These are phyloP conservation scores for Sebastes variabilis DNA, from an alignment of 2,797 vertebrate genomes.

Conservation along the genomic window DNA sequence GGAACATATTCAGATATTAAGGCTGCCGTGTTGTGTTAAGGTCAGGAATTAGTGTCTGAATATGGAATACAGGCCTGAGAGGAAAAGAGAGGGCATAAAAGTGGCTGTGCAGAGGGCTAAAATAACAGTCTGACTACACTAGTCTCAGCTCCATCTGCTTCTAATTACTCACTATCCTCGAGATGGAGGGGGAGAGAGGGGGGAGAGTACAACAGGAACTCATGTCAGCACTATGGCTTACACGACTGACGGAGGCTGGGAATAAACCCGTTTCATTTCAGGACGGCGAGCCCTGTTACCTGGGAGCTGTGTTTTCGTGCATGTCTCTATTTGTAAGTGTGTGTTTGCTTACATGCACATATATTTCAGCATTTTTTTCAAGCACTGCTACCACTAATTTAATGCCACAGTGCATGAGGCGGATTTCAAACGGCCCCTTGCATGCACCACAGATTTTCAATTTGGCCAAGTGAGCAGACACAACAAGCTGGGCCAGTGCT, in stretches of 20 bases:
- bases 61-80: conserved; percentile 87
- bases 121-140: conserved; percentile 93
- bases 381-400: conserved; percentile 54
- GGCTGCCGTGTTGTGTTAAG: conserved; percentile 53
- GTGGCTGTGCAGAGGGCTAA: conserved; percentile 88
- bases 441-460: conserved; percentile 57
- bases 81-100: conserved; percentile 80
- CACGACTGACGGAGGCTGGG: conserved; percentile 51
- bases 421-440: conserved; percentile 50
- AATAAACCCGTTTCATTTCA: conserved; percentile 58
- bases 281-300: conserved; percentile 26
- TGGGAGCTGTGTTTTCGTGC: conserved; percentile 46
- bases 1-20: conserved; percentile 55
- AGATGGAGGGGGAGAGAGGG: conserved; percentile 41
- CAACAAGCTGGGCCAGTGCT: conserved; percentile 29
- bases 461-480: conserved; percentile 61
- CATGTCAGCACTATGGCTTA: conserved; percentile 58
- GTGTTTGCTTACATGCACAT: conserved; percentile 27
- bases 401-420: conserved; percentile 51
- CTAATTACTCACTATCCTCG: conserved; percentile 94
- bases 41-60: conserved; percentile 72
- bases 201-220: conserved; percentile 61
- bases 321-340: conserved; percentile 23
- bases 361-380: conserved; percentile 30
- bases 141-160: conserved; percentile 91